These are phyloP conservation scores for Apantesis nais DNA, from an alignment of 2,888 invertebrate species.

Conservation along the genomic window DNA sequence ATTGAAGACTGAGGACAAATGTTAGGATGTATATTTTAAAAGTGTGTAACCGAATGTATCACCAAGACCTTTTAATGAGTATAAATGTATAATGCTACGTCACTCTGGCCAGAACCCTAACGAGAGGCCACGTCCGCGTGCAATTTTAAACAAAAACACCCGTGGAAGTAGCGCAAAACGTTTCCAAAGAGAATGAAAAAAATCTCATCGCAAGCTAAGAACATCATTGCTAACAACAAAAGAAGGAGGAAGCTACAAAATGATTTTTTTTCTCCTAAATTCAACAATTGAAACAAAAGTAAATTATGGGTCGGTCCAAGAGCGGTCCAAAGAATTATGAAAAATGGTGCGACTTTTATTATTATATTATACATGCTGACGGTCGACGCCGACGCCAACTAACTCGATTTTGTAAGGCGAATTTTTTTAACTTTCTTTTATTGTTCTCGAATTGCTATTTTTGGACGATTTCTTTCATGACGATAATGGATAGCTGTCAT, in stretches of 20 bases:
- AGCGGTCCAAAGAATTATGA: conserved; percentile 70
- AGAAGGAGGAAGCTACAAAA: conserved; percentile 61
- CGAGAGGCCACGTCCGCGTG: too few species aligned
- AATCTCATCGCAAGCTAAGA: conserved; percentile 58
- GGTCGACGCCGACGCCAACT: conserved; percentile 22
- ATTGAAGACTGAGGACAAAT: too few species aligned
- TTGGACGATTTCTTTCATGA: conserved; percentile 37
- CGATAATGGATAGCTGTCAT: conserved; percentile 37
- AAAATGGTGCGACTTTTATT: conserved; percentile 63
- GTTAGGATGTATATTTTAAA: too few species aligned
- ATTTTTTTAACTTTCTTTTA: conserved; percentile 28
- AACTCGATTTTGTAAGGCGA: conserved; percentile 45
- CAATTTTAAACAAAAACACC: conserved; percentile 38
- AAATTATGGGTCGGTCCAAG: conserved; percentile 69
- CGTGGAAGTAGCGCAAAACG: conserved; percentile 33
- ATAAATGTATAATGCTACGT: too few species aligned
- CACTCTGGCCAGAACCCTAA: too few species aligned
- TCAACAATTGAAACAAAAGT: conserved; percentile 83
- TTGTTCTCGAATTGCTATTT: conserved; percentile 24
- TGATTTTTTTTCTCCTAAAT: conserved; percentile 66
- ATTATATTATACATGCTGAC: conserved; percentile 50
- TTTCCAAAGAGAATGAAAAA: conserved; percentile 48
- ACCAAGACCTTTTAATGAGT: too few species aligned
- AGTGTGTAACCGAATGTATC: too few species aligned
- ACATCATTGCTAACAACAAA: conserved; percentile 54